Evolutionary conservation across 2,888 invertebrate species (phyloP).

Genomic region (Watsonalla binaria): DNA sequence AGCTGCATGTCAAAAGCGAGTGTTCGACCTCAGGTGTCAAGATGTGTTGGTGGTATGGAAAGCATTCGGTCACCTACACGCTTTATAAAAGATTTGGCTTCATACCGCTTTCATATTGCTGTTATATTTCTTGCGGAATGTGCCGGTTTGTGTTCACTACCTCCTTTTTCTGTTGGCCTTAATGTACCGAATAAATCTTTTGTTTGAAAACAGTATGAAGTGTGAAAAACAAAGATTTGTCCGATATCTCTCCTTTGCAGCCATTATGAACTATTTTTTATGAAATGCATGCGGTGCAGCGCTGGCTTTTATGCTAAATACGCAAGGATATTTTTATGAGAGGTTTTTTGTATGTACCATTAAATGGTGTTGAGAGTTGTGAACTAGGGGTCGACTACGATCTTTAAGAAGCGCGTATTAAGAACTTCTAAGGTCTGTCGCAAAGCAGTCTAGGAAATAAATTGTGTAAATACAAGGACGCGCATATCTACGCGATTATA

Average conservation of each 20-base stretch:
- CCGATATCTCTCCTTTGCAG: background rate
- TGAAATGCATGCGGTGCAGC: background rate
- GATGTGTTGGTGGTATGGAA: conserved; percentile 11
- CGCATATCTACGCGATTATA: no score
- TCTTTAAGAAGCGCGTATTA: no score
- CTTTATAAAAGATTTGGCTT: conserved; percentile 29
- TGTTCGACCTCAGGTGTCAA: conserved; percentile 8
- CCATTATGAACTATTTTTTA: background rate
- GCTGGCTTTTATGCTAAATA: no score
- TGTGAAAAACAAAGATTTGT: background rate
- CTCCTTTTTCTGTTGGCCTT: conserved; percentile 21
- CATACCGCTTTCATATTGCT: conserved; percentile 41
- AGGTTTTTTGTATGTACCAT: no score
- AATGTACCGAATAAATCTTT: conserved; percentile 26
- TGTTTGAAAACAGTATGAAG: conserved; percentile 4
- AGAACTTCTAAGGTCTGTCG: no score
- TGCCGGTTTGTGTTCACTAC: conserved; percentile 35
- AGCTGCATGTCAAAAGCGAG: conserved; percentile 6
- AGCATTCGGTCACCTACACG: conserved; percentile 13
- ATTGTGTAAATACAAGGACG: no score
- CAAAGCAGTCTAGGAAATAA: no score
- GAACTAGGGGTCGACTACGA: no score
- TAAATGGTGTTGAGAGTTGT: no score
- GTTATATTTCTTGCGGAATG: conserved; percentile 52
- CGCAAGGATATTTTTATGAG: no score